phyloP scores from a whole-genome alignment of 2,113 vertebrate species.

The Vidua macroura region DNA sequence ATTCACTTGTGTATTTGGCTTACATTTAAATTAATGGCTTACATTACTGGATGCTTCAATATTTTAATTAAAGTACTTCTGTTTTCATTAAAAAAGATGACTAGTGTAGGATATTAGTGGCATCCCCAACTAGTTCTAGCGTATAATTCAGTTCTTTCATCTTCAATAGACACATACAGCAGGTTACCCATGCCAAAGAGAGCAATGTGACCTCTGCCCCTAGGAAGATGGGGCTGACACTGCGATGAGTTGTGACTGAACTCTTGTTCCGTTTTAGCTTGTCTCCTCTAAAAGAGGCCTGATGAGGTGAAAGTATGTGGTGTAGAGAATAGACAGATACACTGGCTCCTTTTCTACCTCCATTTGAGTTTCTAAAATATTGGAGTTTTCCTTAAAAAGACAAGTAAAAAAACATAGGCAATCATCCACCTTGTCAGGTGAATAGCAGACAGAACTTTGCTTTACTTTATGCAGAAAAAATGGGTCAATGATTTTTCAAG shows the following conservation, averaged over 20 bases:
- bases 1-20: background rate
- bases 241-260: background rate
- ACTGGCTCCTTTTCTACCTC: background rate
- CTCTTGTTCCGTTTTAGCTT: background rate
- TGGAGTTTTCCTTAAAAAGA: background rate
- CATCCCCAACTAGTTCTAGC: background rate
- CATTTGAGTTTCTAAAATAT: background rate
- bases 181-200: background rate
- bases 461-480: background rate
- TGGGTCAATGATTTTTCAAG: background rate
- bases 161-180: background rate
- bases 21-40: background rate
- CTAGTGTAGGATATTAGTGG: background rate
- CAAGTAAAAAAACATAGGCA: background rate
- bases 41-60: background rate
- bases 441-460: background rate
- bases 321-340: background rate
- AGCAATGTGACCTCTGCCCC: background rate
- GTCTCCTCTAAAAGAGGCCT: background rate
- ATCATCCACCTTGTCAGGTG: background rate
- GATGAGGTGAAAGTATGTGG: background rate
- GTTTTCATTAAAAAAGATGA: background rate
- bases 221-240: background rate
- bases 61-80: conserved; percentile 2
- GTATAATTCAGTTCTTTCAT: conserved; percentile 2